Conservation (phyloP, 2,888 invertebrate genomes). For the Nemapogon koenigi region DNA sequence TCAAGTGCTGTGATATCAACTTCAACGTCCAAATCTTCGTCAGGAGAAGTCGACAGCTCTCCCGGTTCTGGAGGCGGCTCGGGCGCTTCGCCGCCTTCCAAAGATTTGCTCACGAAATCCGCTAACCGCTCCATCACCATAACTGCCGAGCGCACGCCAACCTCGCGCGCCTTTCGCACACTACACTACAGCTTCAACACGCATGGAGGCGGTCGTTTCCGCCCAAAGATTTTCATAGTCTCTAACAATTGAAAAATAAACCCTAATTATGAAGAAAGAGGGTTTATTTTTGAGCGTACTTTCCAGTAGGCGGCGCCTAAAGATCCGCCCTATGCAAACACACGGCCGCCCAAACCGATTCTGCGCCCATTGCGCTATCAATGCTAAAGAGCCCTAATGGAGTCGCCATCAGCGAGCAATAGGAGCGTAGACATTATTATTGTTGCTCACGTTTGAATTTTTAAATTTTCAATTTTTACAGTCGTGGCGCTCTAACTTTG, state of each 20-base stretch:
- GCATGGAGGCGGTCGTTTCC: neutral
- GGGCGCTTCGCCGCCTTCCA: slow-evolving; percentile 68
- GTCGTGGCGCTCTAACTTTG: too few species aligned
- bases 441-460: slow-evolving; percentile 49
- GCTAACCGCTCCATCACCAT: slow-evolving; percentile 87
- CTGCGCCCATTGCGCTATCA: slow-evolving; percentile 18
- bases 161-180: slow-evolving; percentile 38
- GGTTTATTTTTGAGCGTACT: slow-evolving; percentile 18
- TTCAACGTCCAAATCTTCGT: slow-evolving; percentile 40
- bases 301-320: slow-evolving; percentile 30
- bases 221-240: too few species aligned
- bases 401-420: slow-evolving; percentile 29
- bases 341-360: slow-evolving; percentile 23
- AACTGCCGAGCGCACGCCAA: slow-evolving; percentile 47
- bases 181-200: slow-evolving; percentile 13
- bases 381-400: slow-evolving; percentile 13
- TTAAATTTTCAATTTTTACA: too few species aligned
- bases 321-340: slow-evolving; percentile 52
- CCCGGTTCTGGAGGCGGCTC: slow-evolving; percentile 56
- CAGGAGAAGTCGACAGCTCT: slow-evolving; percentile 28
- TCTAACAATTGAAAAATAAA: neutral
- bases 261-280: slow-evolving; percentile 10
- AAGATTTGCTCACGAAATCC: slow-evolving; percentile 89
- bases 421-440: slow-evolving; percentile 61
- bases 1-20: slow-evolving; percentile 57